These are phyloP conservation scores for Diarsia brunnea DNA, from an alignment of 2,888 invertebrate species.

Conservation along the genomic window DNA sequence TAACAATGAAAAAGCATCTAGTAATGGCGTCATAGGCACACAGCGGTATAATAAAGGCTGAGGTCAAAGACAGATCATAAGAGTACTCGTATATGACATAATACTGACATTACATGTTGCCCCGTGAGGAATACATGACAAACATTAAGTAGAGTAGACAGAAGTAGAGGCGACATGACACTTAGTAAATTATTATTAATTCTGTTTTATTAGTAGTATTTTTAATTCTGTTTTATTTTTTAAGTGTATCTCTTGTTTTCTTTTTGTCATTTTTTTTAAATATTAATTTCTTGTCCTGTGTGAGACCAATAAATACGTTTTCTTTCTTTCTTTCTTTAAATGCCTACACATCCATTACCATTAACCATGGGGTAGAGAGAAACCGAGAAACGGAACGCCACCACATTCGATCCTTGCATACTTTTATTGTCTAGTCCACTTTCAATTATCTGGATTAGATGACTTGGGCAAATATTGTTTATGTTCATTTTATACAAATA, in stretches of 20 bases:
- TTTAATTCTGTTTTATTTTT: too few relatives aligned
- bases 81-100: conserved; percentile 20
- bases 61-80: conserved; percentile 38
- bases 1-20: conserved; percentile 1
- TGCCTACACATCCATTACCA: background rate
- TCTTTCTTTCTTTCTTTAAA: too few relatives aligned
- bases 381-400: background rate
- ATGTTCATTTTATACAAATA: too few relatives aligned
- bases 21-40: conserved; percentile 20
- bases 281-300: too few relatives aligned
- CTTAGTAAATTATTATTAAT: too few relatives aligned
- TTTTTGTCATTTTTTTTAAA: too few relatives aligned
- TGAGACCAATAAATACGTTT: too few relatives aligned
- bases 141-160: conserved; percentile 16
- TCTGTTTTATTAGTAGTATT: too few relatives aligned
- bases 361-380: background rate
- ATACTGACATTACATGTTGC: conserved; percentile 30
- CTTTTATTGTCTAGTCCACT: background rate
- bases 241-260: too few relatives aligned
- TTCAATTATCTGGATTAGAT: background rate
- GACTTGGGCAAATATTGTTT: too few relatives aligned
- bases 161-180: background rate
- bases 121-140: conserved; percentile 15
- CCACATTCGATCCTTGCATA: background rate
- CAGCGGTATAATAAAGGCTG: conserved; percentile 23